Evolutionary conservation across 2,888 invertebrate genomes (phyloP), one percentile per base, ranked within the genome.

Genomic region (Tyria jacobaeae): DNA sequence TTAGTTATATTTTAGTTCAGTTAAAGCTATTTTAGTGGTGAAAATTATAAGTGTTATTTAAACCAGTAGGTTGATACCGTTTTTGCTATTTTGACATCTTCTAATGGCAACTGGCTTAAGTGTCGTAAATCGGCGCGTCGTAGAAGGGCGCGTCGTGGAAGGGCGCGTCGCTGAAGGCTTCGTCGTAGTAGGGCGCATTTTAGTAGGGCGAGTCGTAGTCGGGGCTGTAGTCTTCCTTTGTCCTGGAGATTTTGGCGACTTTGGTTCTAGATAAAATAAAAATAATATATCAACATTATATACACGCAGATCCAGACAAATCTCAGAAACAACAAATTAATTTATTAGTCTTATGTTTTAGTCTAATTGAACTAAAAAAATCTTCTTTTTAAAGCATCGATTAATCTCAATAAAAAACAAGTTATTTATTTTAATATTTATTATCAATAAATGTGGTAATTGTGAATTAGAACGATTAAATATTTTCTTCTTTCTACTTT

Each of bases 51-150:
- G 9, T 41, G 3, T 41, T 17, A 5, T 17, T 31, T 31, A 31
- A 31, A 31, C 27, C 7, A 0, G 41, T 41, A n/a, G 10, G 41
- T 7, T 10, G 17, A 31, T 52, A 52, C 52, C 52, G 9, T 52
- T 52, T 24, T 35, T 52, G 14, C 21, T 51, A 52, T 52, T 52
- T 52, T 17, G 52, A 52, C 35, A 52, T 37, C 21, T 52, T 37
- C 24, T 21, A 15, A n/a, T 15, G 31, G 49, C 49, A 3, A 49
- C n/a, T n/a, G n/a, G 10, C n/a, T 27, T 49, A n/a, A 49, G 2
- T 49, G 49, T n/a, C n/a, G 49, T n/a, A n/a, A n/a, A n/a, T n/a
- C n/a, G 31, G 10, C 14, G 10, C 10, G 3, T 49, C 3, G 49
- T n/a, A 31, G 49, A 10, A n/a, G 27, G 31, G 10, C 14, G 10